Percentiles rank a stretch among this genome's conserved stretches.
Conservation (phyloP, 2,113 vertebrate species). For the Lichenostomus cassidix region DNA sequence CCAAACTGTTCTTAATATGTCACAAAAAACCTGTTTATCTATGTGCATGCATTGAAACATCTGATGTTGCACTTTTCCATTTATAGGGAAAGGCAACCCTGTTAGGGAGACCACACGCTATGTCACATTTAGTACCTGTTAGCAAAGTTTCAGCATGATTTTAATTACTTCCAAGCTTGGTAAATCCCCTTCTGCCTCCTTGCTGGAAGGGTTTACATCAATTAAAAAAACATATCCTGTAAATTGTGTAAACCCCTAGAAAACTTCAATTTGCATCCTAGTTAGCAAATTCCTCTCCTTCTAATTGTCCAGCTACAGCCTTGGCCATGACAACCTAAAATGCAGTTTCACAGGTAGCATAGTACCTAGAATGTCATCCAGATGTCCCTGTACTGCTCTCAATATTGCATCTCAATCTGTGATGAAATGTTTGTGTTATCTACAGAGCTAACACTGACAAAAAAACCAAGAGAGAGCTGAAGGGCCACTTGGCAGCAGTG, state of each 20-base stretch:
- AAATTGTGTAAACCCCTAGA: background rate
- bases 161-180: constrained; percentile 23
- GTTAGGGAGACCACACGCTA: constrained; percentile 42
- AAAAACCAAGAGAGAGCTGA: accelerated
- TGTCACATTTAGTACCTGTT: constrained; percentile 36
- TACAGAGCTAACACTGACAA: background rate
- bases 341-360: background rate
- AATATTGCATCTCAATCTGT: background rate
- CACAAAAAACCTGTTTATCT: constrained; percentile 14
- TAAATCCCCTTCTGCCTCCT: constrained; percentile 20
- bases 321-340: background rate
- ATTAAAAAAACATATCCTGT: background rate
- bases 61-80: background rate
- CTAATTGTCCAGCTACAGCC: background rate
- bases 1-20: constrained; percentile 6
- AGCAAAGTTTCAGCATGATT: constrained; percentile 8
- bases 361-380: background rate
- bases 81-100: background rate
- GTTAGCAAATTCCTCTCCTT: background rate
- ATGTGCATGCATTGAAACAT: background rate
- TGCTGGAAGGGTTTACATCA: constrained; percentile 20
- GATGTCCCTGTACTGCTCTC: background rate
- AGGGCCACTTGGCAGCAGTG: background rate
- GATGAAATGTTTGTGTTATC: background rate
- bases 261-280: background rate